phyloP scores from a whole-genome alignment of 2,888 invertebrate species.

The Margaritifera margaritifera region DNA sequence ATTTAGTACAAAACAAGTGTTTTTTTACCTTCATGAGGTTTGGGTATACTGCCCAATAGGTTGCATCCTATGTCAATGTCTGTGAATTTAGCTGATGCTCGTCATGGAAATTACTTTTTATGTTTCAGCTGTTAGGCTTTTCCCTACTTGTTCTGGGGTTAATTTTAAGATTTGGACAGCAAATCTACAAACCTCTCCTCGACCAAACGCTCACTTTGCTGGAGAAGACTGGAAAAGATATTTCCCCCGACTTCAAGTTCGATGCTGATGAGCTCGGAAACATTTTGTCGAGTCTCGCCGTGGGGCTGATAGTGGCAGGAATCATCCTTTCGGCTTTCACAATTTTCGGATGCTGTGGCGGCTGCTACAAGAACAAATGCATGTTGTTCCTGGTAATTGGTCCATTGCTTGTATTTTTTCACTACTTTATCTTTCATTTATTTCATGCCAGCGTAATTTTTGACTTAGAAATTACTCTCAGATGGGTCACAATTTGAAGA shows the following conservation, averaged over 20 bases:
- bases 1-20: no score
- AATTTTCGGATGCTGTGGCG: constrained; percentile 52
- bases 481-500: no score
- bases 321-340: constrained; percentile 39
- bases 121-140: constrained; percentile 40
- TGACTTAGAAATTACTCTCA: no score
- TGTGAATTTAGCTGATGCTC: neutral
- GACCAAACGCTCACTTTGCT: constrained; percentile 25
- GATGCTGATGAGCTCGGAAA: constrained; percentile 30
- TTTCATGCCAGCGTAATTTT: no score
- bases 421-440: no score
- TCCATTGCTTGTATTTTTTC: neutral
- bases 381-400: constrained; percentile 38
- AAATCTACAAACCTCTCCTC: constrained; percentile 32
- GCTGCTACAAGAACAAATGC: constrained; percentile 44
- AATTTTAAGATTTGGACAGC: constrained; percentile 32
- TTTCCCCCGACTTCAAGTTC: constrained; percentile 32
- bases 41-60: neutral
- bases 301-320: constrained; percentile 49
- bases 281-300: constrained; percentile 33
- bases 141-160: constrained; percentile 32
- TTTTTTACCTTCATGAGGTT: neutral
- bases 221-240: constrained; percentile 16
- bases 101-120: neutral
- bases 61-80: neutral